These are phyloP conservation scores for Mesorhabditis sp. DNA, from an alignment of 2,888 invertebrate genomes.

Conservation along the genomic window DNA sequence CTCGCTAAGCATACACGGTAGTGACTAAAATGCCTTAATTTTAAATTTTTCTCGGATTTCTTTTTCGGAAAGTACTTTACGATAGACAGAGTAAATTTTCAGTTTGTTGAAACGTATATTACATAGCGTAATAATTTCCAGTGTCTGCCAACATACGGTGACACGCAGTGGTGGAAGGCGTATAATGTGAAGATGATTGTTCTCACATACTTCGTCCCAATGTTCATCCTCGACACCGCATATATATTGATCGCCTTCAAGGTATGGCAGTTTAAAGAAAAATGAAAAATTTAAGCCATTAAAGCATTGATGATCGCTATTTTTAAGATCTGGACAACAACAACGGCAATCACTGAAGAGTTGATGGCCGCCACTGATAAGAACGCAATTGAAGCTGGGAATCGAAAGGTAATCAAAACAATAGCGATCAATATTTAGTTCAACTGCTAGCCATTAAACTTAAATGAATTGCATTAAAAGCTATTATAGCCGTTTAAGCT, in stretches of 20 bases:
- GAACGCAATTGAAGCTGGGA: neutral
- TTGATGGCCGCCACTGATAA: neutral
- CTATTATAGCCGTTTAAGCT: no score
- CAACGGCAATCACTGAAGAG: neutral
- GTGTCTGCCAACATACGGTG: conserved; percentile 49
- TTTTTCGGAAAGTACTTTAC: no score
- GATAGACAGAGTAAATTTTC: no score
- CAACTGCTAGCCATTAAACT: no score
- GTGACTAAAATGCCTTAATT: no score
- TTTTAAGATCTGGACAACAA: conserved; percentile 15
- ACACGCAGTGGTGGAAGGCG: conserved; percentile 45
- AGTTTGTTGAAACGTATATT: neutral
- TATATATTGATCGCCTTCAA: conserved; percentile 77
- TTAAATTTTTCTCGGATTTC: no score
- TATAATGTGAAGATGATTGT: conserved; percentile 59
- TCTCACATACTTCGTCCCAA: conserved; percentile 72
- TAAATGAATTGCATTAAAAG: no score
- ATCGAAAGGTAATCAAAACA: conserved; percentile 10
- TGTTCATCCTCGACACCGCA: conserved; percentile 77
- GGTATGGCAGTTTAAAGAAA: conserved; percentile 58
- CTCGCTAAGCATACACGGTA: no score
- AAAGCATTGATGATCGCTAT: no score
- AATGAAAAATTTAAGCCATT: no score
- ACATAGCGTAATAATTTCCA: conserved; percentile 13
- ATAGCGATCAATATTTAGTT: neutral